phyloP scores from a whole-genome alignment of 2,113 vertebrate species.

The Rutilus rutilus region DNA sequence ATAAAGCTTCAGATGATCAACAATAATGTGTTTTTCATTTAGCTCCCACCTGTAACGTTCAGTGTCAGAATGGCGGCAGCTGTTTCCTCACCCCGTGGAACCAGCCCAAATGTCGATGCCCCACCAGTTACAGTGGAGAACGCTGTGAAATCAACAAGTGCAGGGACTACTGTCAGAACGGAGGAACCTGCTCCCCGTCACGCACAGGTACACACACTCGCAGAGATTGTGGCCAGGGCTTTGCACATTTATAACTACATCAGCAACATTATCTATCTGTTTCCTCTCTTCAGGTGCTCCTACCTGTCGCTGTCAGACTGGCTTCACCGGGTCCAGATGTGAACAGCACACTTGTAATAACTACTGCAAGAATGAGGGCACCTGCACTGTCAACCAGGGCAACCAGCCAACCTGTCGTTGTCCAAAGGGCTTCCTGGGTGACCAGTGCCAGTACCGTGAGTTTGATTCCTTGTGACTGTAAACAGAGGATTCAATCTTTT shows the following conservation, averaged over 20 bases:
- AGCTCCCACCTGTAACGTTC: constrained; percentile 79
- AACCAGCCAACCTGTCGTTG: constrained; percentile 95
- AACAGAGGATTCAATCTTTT: not conserved
- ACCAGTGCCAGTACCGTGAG: constrained; percentile 96
- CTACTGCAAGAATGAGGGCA: constrained; percentile 88
- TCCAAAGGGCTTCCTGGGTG: constrained; percentile 79
- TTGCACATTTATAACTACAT: not conserved
- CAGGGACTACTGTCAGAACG: constrained; percentile 89
- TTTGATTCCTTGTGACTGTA: constrained; percentile 44
- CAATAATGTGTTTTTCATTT: constrained; percentile 67
- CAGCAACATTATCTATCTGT: not conserved
- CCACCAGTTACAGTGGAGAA: constrained; percentile 90
- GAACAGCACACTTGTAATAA: constrained; percentile 84
- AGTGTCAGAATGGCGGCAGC: constrained; percentile 90
- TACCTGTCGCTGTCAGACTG: constrained; percentile 91
- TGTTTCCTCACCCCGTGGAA: constrained; percentile 92
- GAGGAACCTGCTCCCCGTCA: constrained; percentile 91
- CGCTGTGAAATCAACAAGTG: constrained; percentile 93
- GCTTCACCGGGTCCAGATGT: constrained; percentile 91
- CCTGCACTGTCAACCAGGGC: constrained; percentile 89
- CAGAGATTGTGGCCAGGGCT: not conserved
- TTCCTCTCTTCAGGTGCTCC: constrained; percentile 79
- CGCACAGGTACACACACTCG: constrained; percentile 76
- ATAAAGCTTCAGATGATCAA: not conserved
- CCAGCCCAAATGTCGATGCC: constrained; percentile 94